Percentiles rank a stretch among this genome's conserved stretches.
Conservation (phyloP, 2,888 invertebrate species). For the Tromatobia lineatoria region DNA sequence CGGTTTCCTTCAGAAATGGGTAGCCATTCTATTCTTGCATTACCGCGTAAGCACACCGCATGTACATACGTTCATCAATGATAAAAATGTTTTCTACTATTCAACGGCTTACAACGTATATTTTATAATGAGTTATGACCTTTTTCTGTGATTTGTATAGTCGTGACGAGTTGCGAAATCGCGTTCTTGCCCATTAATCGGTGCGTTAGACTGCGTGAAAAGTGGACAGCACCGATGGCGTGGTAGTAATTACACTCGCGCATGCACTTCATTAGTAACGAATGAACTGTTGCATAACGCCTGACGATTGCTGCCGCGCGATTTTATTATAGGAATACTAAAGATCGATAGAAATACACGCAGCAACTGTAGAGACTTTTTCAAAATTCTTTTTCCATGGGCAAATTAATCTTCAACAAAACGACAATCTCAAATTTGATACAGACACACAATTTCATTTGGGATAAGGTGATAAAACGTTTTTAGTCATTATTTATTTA, state of each 20-base stretch:
- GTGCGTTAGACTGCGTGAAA: slow-evolving; percentile 72
- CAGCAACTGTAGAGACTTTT: slow-evolving; percentile 47
- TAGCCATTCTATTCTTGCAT: not conserved
- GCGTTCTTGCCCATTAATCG: slow-evolving; percentile 68
- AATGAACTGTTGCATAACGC: slow-evolving; percentile 80
- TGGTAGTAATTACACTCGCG: slow-evolving; percentile 80
- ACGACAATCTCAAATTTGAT: not conserved
- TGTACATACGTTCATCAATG: slow-evolving; percentile 13
- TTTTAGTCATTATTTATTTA: slow-evolving; percentile 39
- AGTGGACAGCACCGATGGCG: slow-evolving; percentile 75
- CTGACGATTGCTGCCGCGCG: slow-evolving; percentile 72
- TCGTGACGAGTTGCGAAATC: slow-evolving; percentile 72
- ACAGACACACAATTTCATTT: slow-evolving; percentile 17
- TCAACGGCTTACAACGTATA: slow-evolving; percentile 38
- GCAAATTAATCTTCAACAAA: not conserved
- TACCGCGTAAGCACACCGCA: not conserved
- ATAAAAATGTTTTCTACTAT: slow-evolving; percentile 39
- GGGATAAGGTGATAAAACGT: slow-evolving; percentile 56
- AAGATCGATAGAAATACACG: slow-evolving; percentile 80
- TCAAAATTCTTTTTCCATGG: slow-evolving; percentile 42
- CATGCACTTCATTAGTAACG: slow-evolving; percentile 83
- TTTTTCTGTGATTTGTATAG: slow-evolving; percentile 64
- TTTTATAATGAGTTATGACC: slow-evolving; percentile 70
- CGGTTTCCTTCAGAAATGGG: not conserved
- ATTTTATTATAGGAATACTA: slow-evolving; percentile 80